Conservation (phyloP, 2,797 vertebrate species). For the Pangasius sanitwongsei region DNA sequence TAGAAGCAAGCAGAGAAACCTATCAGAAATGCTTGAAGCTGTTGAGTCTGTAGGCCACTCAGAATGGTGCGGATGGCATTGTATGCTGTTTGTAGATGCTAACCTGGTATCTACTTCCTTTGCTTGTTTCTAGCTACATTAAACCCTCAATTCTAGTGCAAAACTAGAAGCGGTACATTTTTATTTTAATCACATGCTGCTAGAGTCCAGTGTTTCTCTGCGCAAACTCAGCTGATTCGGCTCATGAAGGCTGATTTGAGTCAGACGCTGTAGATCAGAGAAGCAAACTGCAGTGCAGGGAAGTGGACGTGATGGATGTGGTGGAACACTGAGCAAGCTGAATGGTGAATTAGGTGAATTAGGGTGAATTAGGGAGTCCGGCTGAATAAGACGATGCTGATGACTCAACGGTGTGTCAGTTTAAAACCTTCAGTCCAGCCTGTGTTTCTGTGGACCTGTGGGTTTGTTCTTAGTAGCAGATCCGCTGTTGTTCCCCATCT, state of each 20-base stretch:
- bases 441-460: not conserved
- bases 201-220: not conserved
- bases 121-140: not conserved
- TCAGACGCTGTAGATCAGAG: not conserved
- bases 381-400: not conserved
- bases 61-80: not conserved
- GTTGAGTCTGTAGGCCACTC: not conserved
- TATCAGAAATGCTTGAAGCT: not conserved
- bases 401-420: not conserved
- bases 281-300: slow-evolving; percentile 9
- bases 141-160: not conserved
- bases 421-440: not conserved
- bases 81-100: not conserved
- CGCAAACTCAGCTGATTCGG: not conserved
- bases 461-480: not conserved
- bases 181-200: not conserved
- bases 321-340: not conserved
- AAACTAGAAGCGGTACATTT: not conserved
- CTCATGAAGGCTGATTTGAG: slow-evolving; percentile 1
- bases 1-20: not conserved
- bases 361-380: slow-evolving; percentile 12
- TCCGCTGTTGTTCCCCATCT: no score
- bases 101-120: not conserved
- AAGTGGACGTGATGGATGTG: slow-evolving; percentile 15
- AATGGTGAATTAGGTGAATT: not conserved